Evolutionary conservation across 2,113 vertebrate species (phyloP), one percentile per base, ranked within the genome.

Genomic region (Apistogramma diplotaenia): DNA sequence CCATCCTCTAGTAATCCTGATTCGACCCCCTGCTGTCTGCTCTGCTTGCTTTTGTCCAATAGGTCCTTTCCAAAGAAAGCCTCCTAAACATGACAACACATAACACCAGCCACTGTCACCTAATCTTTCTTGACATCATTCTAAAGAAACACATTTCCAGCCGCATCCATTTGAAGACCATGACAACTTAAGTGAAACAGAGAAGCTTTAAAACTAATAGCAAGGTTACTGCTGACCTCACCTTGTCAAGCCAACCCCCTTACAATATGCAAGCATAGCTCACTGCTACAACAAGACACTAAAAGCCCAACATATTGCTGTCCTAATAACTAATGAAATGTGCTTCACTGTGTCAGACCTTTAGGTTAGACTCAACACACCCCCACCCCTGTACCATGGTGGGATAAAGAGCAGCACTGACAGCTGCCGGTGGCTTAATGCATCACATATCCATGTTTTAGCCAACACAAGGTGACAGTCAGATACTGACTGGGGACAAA

Each of bases 11-110:
- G 72, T 29, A 95, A 76, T 53, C 96, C 93, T 37, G 95, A 91
- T 76, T 97, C 96, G 12, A 94, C 94, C 81, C 93, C 96, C 78
- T 95, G 94, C 85, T 95, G 94, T 79, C 96, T 96, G 91, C 54
- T 97, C 89, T 99, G 97, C 91, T 96, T 97, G 85, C 97, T 99
- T 87, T 97, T 98, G 92, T 99, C 97, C 80, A 99, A 93, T 15
- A 99, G 94, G 85, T 97, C 97, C 91, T 98, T 99, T 85, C 98
- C 98, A 93, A 99, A 99, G 94, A 99, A 99, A 23, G 98, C 98
- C 93, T 99, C 98, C 98, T 99, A 90, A 59, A 85, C 57, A 87
- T 59, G 55, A 84, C 70, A 84, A 85, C 75, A 89, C 70, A 86
- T 31, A 84, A 61, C 58, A 70, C n/a, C 6, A 59, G 72, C 91